Conservation (phyloP, 2,113 vertebrate genomes). For the Indri indri region DNA sequence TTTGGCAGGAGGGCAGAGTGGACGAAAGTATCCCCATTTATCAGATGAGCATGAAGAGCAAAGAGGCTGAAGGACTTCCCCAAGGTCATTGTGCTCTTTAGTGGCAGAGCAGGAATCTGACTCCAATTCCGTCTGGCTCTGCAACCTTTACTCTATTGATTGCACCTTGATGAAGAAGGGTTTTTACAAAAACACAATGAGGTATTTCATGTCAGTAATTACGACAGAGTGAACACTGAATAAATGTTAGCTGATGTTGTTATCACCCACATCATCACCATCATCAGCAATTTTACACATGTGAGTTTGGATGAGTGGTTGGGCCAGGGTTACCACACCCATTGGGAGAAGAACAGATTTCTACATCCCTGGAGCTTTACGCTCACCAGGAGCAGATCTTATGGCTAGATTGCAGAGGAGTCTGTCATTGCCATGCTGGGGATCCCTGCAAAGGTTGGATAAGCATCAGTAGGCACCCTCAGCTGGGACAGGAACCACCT, state of each 20-base stretch:
- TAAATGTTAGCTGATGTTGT: neutral
- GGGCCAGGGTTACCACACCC: neutral
- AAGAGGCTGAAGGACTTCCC: neutral
- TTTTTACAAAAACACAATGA: neutral
- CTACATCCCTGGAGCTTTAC: neutral
- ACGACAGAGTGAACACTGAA: neutral
- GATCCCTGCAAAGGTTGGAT: conserved; percentile 13
- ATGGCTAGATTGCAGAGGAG: neutral
- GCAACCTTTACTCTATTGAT: neutral
- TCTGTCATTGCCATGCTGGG: neutral
- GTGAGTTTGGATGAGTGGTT: neutral
- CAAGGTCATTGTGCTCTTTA: conserved; percentile 30
- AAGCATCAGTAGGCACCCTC: neutral
- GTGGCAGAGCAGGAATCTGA: neutral
- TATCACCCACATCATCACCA: neutral
- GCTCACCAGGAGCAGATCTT: neutral
- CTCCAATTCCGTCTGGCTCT: neutral
- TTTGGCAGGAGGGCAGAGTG: neutral
- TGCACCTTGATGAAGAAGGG: neutral
- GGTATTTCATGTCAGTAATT: neutral
- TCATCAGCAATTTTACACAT: neutral
- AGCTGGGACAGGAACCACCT: neutral
- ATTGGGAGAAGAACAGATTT: neutral
- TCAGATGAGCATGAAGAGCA: neutral
- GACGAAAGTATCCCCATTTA: neutral